Percentiles rank a stretch among this genome's conserved stretches.
phyloP scores from a whole-genome alignment of 2,888 invertebrate species.

The Diplolepis rosae region DNA sequence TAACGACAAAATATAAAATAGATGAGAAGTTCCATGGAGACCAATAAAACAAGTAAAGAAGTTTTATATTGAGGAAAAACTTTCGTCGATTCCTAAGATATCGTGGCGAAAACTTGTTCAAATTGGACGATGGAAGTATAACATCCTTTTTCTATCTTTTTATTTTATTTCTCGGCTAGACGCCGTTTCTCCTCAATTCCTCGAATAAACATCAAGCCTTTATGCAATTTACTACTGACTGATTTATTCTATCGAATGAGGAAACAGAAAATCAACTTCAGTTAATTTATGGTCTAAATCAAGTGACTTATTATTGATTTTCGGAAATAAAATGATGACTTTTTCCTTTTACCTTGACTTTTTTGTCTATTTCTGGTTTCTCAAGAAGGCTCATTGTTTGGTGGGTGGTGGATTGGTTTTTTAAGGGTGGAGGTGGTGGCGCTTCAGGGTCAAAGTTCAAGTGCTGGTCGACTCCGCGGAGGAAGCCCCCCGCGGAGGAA shows the following conservation, averaged over 20 bases:
- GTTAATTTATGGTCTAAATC: background rate
- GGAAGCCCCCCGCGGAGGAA: conserved; percentile 49
- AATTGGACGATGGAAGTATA: conserved; percentile 54
- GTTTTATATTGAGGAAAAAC: conserved; percentile 9
- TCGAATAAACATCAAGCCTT: background rate
- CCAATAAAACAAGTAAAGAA: background rate
- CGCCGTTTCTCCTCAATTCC: background rate
- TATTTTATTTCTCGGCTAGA: background rate
- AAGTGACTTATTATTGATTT: no score
- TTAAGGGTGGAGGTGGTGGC: conserved; percentile 72
- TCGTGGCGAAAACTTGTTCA: conserved; percentile 44
- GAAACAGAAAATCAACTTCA: background rate
- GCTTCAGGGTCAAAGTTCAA: conserved; percentile 76
- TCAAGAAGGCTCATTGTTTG: conserved; percentile 76
- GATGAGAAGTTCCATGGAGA: background rate
- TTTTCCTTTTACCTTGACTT: conserved; percentile 80
- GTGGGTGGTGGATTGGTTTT: conserved; percentile 41
- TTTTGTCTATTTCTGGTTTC: conserved; percentile 81
- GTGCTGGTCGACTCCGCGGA: conserved; percentile 58
- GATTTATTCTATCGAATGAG: background rate
- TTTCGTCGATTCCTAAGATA: conserved; percentile 36
- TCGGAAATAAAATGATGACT: background rate
- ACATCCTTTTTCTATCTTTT: conserved; percentile 43
- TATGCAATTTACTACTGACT: background rate
- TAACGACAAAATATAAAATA: background rate